Evolutionary conservation across 2,113 vertebrate species (phyloP).

Genomic region (Neoarius graeffei): DNA sequence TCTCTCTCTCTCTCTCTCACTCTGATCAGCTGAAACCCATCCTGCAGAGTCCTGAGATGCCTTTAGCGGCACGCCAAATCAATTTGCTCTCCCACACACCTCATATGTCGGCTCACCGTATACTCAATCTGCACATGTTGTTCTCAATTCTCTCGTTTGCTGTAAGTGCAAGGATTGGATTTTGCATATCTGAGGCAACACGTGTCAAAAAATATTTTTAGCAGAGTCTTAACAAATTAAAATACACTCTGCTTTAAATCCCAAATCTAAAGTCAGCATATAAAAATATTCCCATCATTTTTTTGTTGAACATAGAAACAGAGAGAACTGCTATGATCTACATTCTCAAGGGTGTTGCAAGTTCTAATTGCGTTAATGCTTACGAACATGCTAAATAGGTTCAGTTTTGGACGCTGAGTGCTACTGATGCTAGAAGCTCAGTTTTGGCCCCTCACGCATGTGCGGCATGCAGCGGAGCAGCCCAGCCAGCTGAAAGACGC

Average conservation of each 20-base stretch:
- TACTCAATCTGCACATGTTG: slow-evolving; percentile 13
- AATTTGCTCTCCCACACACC: slow-evolving; percentile 30
- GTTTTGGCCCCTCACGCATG: slow-evolving; percentile 54
- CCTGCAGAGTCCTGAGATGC: slow-evolving; percentile 35
- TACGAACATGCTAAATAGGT: not conserved
- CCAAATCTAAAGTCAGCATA: not conserved
- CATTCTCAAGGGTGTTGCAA: not conserved
- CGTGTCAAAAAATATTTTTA: slow-evolving; percentile 3
- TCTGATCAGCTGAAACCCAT: slow-evolving; percentile 43
- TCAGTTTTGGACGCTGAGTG: slow-evolving; percentile 1
- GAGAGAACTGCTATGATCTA: not conserved
- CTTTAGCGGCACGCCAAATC: not conserved
- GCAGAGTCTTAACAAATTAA: too few species aligned
- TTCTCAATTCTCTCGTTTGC: not conserved
- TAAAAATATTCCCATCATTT: not conserved
- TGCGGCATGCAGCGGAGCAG: slow-evolving; percentile 63
- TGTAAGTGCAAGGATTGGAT: not conserved
- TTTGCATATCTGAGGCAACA: not conserved
- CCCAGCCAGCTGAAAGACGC: slow-evolving; percentile 56
- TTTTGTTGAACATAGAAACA: not conserved
- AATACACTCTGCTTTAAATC: not conserved
- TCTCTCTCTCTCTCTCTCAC: slow-evolving; percentile 1
- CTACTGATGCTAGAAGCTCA: not conserved
- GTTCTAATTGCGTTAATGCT: not conserved
- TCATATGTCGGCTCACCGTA: slow-evolving; percentile 5